Conservation (phyloP, 2,113 vertebrate species). For the Crotalus horridus region DNA sequence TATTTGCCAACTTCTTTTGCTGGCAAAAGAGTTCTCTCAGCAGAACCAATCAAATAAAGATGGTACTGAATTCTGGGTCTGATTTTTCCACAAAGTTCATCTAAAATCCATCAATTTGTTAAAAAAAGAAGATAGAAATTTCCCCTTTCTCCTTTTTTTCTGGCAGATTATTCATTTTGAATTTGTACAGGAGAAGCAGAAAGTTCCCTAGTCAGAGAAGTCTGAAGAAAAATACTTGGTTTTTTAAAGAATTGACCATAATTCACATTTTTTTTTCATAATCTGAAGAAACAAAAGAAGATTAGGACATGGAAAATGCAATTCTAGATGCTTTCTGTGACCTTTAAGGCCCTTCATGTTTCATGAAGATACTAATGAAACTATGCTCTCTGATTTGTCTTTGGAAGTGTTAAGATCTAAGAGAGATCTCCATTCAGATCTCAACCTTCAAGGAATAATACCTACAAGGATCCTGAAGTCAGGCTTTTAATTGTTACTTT, state of each 20-base stretch:
- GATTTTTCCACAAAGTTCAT: neutral
- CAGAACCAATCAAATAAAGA: neutral
- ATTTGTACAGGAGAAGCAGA: neutral
- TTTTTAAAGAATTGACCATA: neutral
- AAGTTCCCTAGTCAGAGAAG: neutral
- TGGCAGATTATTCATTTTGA: neutral
- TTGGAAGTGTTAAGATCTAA: neutral
- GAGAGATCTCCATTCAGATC: neutral
- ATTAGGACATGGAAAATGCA: neutral
- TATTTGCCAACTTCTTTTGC: neutral
- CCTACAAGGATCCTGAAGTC: neutral
- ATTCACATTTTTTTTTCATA: neutral
- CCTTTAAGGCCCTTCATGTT: neutral
- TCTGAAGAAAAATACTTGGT: neutral
- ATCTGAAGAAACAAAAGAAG: neutral
- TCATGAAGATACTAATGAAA: neutral
- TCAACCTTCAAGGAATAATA: neutral
- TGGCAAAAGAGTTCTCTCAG: neutral
- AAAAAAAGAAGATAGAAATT: neutral
- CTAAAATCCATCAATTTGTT: neutral
- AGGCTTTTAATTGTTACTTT: neutral
- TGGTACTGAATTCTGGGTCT: neutral
- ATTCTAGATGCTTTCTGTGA: neutral
- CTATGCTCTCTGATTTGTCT: neutral
- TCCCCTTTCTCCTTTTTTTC: neutral